These are phyloP conservation scores for Ormyrus pomaceus DNA, from an alignment of 2,888 invertebrate species.

Conservation along the genomic window DNA sequence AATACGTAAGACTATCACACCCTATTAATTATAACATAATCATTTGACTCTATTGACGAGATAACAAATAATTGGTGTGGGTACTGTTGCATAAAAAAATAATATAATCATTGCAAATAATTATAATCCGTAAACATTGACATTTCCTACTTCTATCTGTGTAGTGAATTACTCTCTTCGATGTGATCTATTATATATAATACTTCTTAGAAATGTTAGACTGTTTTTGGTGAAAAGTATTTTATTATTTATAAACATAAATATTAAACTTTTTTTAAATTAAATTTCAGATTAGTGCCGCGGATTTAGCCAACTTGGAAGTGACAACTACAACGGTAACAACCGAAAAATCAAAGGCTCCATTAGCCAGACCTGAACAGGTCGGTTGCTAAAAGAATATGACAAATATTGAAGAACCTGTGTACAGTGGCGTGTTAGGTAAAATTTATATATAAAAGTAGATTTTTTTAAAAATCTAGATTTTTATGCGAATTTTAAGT, in stretches of 20 bases:
- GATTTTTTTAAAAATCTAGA: conserved; percentile 69
- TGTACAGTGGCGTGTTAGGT: conserved; percentile 44
- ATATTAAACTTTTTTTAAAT: conserved; percentile 22
- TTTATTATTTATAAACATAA: conserved; percentile 6
- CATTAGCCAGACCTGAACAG: conserved; percentile 72
- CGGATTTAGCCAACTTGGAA: conserved; percentile 72
- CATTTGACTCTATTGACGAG: background rate
- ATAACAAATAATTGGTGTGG: conserved; percentile 42
- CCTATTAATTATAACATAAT: background rate
- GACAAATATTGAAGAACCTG: conserved; percentile 36
- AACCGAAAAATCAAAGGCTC: conserved; percentile 72
- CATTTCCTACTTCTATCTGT: conserved; percentile 25
- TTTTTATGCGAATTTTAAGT: conserved; percentile 64
- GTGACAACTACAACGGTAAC: conserved; percentile 72
- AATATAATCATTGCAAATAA: conserved; percentile 24
- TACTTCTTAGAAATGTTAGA: background rate
- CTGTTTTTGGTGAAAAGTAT: conserved; percentile 26
- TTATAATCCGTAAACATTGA: background rate
- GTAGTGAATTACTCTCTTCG: conserved; percentile 15
- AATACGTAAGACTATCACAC: conserved; percentile 3
- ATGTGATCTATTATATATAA: conserved; percentile 24
- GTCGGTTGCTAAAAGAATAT: conserved; percentile 68
- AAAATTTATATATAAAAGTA: conserved; percentile 25
- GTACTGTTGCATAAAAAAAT: conserved; percentile 29
- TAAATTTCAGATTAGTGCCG: conserved; percentile 71